Evolutionary conservation across 2,113 vertebrate species (phyloP).

Genomic region (Glaucidium brasilianum): DNA sequence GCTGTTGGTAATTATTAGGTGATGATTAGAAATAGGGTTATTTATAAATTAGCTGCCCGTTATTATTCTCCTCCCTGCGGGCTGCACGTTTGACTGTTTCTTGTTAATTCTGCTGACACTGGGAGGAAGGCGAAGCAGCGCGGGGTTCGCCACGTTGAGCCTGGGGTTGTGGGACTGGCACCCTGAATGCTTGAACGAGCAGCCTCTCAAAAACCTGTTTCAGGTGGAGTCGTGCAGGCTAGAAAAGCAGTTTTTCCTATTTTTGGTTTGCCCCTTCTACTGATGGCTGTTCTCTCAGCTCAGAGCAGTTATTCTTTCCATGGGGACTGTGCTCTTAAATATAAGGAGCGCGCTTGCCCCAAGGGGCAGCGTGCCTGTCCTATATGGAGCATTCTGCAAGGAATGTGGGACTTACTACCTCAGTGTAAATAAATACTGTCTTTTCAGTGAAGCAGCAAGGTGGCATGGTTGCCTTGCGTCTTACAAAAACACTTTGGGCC

Average conservation of each 20-base stretch:
- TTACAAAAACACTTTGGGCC: background rate
- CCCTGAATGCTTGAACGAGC: rapidly evolving
- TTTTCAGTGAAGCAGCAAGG: background rate
- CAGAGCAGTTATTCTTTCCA: background rate
- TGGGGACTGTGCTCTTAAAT: background rate
- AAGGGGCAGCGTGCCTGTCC: background rate
- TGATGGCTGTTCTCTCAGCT: background rate
- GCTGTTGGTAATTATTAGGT: background rate
- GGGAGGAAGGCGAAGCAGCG: background rate
- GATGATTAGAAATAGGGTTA: background rate
- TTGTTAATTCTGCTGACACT: background rate
- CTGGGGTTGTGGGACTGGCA: background rate
- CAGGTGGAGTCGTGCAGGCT: background rate
- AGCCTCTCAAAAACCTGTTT: background rate
- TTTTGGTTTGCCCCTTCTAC: background rate
- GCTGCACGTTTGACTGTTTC: background rate
- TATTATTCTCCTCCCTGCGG: background rate
- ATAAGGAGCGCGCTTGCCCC: background rate
- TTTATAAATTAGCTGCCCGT: background rate
- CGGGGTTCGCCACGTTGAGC: rapidly evolving
- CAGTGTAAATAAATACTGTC: no score
- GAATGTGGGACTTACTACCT: background rate
- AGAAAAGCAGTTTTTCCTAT: background rate
- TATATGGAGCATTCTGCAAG: rapidly evolving
- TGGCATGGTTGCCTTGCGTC: rapidly evolving